These are phyloP conservation scores for Acanthochromis polyacanthus DNA, from an alignment of 2,113 vertebrate species.

Conservation along the genomic window DNA sequence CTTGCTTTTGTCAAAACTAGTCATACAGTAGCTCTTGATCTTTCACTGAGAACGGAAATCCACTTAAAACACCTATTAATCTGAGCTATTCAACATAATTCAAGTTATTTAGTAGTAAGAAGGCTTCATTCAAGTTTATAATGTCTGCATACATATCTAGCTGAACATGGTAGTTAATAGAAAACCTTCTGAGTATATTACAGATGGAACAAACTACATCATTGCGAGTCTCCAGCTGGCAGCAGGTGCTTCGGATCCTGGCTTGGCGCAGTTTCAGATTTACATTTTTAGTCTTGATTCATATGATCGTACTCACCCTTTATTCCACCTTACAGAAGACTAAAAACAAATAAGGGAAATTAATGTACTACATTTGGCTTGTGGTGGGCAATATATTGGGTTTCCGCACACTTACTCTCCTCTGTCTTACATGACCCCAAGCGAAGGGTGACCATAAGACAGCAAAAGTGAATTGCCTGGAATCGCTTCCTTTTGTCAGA, in stretches of 20 bases:
- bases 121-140: not conserved
- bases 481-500: slow-evolving; percentile 65
- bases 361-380: slow-evolving; percentile 21
- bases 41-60: not conserved
- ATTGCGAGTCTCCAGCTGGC: not conserved
- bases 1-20: slow-evolving; percentile 1
- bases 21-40: not conserved
- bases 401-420: slow-evolving; percentile 15
- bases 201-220: not conserved
- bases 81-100: not conserved
- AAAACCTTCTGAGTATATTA: not conserved
- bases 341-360: slow-evolving; percentile 44
- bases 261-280: slow-evolving; percentile 29
- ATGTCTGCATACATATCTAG: not conserved
- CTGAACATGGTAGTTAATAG: not conserved
- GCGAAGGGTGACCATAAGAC: slow-evolving; percentile 5
- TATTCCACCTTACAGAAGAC: slow-evolving; percentile 37
- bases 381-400: slow-evolving; percentile 8
- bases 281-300: slow-evolving; percentile 45
- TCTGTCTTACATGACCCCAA: slow-evolving; percentile 14
- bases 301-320: slow-evolving; percentile 25
- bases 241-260: slow-evolving; percentile 25
- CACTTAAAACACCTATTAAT: not conserved
- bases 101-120: not conserved
- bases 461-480: slow-evolving; percentile 32